phyloP scores from a whole-genome alignment of 2,797 vertebrate genomes.

The Eulemur mongoz region DNA sequence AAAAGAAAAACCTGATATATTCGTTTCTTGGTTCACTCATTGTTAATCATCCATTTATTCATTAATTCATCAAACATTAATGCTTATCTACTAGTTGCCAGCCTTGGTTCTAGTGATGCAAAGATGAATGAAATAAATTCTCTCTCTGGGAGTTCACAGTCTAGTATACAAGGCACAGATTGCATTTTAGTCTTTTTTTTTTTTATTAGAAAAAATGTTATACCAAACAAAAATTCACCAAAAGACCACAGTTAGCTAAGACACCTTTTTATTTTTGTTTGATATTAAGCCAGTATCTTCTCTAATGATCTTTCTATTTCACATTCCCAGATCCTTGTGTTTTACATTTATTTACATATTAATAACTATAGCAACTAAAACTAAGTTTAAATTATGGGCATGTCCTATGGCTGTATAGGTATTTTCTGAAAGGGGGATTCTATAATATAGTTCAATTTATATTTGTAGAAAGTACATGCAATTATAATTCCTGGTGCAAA shows the following conservation, averaged over 20 bases:
- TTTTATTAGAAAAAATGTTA: neutral
- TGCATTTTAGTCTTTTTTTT: conserved; percentile 5
- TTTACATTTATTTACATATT: neutral
- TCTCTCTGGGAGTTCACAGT: neutral
- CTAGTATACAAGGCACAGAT: neutral
- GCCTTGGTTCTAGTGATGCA: neutral
- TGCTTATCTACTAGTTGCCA: neutral
- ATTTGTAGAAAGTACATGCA: neutral
- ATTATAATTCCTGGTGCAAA: neutral
- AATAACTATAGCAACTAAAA: neutral
- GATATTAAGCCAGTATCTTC: neutral
- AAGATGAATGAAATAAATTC: neutral
- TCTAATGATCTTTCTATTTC: neutral
- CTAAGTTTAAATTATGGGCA: neutral
- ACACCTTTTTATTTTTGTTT: conserved; percentile 5
- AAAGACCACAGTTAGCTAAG: neutral
- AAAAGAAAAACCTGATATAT: neutral
- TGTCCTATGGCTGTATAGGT: neutral
- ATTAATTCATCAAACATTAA: neutral
- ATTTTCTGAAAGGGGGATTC: neutral
- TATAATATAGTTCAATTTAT: neutral
- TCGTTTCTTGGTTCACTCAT: neutral
- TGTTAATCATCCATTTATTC: neutral
- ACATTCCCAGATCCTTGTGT: neutral
- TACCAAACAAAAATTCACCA: neutral